Evolutionary conservation across 37 sponge, comb jelly and placozoan species (phyloP).

Genomic region (Lycopodina hypogea): DNA sequence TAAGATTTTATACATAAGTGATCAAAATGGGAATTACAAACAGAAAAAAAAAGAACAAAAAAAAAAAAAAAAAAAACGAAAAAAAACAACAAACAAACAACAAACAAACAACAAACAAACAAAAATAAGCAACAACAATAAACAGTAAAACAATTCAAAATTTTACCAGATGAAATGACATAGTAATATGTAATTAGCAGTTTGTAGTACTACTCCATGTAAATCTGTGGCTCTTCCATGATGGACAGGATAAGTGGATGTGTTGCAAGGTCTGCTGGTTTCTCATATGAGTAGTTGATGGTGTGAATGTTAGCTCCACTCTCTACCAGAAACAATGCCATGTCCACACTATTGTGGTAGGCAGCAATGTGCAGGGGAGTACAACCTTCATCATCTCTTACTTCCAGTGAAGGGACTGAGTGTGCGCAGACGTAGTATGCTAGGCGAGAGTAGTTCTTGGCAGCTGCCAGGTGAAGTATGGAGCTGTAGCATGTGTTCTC

Average conservation of each 20-base stretch:
- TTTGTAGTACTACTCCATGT: no score
- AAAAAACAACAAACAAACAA: no score
- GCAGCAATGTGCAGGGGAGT: conserved; percentile 65
- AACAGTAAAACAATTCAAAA: no score
- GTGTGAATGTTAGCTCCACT: conserved; percentile 44
- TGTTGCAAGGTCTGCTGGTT: conserved; percentile 45
- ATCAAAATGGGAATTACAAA: no score
- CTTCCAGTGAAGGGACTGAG: conserved; percentile 17
- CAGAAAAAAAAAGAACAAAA: no score
- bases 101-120: no score
- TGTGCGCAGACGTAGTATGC: conserved; percentile 34
- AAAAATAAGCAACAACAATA: no score
- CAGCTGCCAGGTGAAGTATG: conserved; percentile 69
- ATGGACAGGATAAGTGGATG: conserved; percentile 42
- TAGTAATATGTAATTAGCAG: no score
- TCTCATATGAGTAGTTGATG: conserved; percentile 52
- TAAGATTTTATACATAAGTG: no score
- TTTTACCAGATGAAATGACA: no score
- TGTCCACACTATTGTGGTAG: conserved; percentile 52
- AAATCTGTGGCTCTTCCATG: conserved; percentile 21
- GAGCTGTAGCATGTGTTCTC: conserved; percentile 34
- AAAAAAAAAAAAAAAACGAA: no score
- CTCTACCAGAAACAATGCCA: conserved; percentile 41
- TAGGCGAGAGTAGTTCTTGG: conserved; percentile 59
- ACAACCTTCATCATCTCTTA: conserved; percentile 52